Conservation (phyloP, 2,113 vertebrate genomes). For the Protobothrops mucrosquamatus region DNA sequence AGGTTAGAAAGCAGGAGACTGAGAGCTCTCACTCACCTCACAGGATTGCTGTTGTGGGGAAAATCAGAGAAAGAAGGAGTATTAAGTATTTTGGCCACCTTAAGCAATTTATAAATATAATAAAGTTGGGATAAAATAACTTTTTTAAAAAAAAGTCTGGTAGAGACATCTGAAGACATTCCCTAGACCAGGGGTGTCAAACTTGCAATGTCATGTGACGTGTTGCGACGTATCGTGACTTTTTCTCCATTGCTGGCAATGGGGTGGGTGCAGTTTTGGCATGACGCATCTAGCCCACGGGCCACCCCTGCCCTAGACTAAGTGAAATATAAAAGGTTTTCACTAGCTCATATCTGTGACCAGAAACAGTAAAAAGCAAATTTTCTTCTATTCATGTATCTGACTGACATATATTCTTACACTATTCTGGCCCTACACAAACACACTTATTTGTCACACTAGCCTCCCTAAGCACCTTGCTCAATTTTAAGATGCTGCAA, state of each 20-base stretch:
- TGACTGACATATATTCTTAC: background rate
- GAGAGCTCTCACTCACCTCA: background rate
- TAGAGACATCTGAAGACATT: background rate
- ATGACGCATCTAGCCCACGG: too few relatives aligned
- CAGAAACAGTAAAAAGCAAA: background rate
- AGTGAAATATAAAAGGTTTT: background rate
- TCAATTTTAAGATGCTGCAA: background rate
- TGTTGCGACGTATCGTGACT: too few relatives aligned
- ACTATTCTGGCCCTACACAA: background rate
- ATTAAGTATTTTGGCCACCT: background rate
- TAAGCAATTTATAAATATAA: background rate
- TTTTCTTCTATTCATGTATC: background rate
- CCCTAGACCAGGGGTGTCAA: background rate
- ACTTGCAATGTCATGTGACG: background rate
- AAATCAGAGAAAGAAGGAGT: background rate
- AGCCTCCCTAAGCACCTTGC: background rate
- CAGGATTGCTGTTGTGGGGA: background rate
- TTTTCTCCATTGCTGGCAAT: too few relatives aligned
- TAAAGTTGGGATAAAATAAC: background rate
- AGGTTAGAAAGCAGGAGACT: background rate
- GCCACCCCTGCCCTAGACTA: background rate
- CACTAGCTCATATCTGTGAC: background rate
- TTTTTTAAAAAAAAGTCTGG: background rate
- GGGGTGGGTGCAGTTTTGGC: too few relatives aligned
- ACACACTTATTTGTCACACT: background rate